Evolutionary conservation across 1,140 invertebrate species (phyloP).

Genomic region (Maconellicoccus hirsutus): DNA sequence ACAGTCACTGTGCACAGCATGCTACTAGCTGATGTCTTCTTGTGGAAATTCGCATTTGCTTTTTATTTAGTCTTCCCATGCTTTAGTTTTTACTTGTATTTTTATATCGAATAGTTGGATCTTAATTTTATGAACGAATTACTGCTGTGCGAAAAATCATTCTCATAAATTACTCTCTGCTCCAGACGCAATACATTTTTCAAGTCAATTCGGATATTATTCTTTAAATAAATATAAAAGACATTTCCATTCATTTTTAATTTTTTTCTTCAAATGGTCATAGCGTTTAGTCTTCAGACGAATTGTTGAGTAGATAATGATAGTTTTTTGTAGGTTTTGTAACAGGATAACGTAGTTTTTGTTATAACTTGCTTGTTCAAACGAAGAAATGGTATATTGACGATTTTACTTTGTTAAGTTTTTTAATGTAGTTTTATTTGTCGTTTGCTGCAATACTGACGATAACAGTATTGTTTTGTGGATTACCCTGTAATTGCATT

Average conservation of each 20-base stretch:
- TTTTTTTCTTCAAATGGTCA: no score
- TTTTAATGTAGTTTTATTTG: constrained; percentile 6
- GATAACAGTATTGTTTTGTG: background rate
- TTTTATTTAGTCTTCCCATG: background rate
- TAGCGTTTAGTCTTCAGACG: background rate
- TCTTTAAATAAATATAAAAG: no score
- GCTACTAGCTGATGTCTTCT: background rate
- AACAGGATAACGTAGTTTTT: no score
- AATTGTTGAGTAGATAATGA: background rate
- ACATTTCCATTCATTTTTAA: no score
- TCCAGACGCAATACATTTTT: no score
- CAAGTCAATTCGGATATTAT: no score
- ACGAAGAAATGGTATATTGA: constrained; percentile 1
- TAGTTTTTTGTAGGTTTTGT: background rate
- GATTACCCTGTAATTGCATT: background rate
- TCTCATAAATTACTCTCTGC: no score
- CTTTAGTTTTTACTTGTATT: background rate
- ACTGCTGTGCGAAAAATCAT: no score
- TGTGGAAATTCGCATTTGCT: background rate
- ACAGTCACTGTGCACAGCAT: no score
- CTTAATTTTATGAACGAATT: no score
- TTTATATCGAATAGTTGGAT: no score
- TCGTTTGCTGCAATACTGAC: background rate
- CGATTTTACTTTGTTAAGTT: constrained; percentile 5
- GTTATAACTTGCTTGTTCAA: background rate